These are phyloP conservation scores for Isaurus tuberculatus DNA, from an alignment of 92 coral and sea anemone species.

Conservation along the genomic window DNA sequence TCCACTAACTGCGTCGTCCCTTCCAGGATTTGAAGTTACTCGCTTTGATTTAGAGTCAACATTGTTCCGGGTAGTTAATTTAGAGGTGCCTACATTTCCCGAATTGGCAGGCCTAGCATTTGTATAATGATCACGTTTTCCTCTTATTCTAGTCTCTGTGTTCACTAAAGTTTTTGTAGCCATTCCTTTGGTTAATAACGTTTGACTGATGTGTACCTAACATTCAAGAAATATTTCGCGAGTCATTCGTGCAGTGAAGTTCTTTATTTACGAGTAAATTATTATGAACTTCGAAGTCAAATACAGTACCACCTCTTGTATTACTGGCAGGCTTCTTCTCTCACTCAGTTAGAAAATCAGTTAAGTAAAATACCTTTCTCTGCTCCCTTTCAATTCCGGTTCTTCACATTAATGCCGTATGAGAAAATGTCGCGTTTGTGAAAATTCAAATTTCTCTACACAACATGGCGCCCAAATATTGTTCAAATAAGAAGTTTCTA, in stretches of 20 bases:
- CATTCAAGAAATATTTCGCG: conserved; percentile 7
- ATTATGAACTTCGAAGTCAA: neutral
- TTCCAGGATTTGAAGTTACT: conserved; percentile 48
- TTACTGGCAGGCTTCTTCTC: neutral
- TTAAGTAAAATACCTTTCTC: conserved; percentile 10
- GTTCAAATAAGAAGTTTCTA: conserved; percentile 21
- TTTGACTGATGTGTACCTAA: neutral
- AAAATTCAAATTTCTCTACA: conserved; percentile 37
- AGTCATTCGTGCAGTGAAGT: conserved; percentile 26
- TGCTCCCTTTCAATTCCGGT: conserved; percentile 30
- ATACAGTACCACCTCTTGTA: neutral
- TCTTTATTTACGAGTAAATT: conserved; percentile 18
- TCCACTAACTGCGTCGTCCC: conserved; percentile 49
- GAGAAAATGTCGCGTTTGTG: neutral
- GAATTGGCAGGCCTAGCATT: conserved; percentile 50
- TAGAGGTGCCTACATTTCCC: neutral
- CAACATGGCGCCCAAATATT: conserved; percentile 46
- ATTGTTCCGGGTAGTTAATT: conserved; percentile 48
- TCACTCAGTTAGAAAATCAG: neutral
- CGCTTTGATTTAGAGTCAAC: conserved; percentile 67
- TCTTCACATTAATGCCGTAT: conserved; percentile 14
- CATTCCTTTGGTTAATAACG: conserved; percentile 31
- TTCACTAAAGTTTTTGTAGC: conserved; percentile 66
- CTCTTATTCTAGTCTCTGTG: conserved; percentile 64
- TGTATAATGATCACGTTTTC: conserved; percentile 50